These are phyloP conservation scores for Heliangelus exortis DNA, from an alignment of 2,797 vertebrate genomes.

Conservation along the genomic window DNA sequence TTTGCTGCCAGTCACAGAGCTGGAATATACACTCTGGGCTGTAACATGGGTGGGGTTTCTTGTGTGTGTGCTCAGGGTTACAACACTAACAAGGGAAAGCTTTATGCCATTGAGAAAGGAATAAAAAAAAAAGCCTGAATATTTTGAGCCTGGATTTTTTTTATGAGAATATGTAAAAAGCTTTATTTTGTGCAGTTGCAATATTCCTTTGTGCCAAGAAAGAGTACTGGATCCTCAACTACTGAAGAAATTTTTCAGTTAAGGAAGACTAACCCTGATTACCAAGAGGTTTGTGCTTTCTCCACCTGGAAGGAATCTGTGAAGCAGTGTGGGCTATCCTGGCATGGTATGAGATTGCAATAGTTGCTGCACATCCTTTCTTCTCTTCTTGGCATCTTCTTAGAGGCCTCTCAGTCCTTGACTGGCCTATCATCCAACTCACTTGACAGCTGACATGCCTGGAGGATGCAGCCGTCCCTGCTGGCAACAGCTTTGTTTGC, in stretches of 20 bases:
- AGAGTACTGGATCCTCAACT: background rate
- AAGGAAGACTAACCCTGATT: background rate
- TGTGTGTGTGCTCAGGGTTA: background rate
- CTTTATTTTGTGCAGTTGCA: background rate
- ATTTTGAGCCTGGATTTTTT: background rate
- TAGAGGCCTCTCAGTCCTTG: constrained; percentile 32
- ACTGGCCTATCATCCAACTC: constrained; percentile 48
- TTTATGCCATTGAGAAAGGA: background rate
- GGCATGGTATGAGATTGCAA: accelerated
- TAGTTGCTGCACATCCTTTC: background rate
- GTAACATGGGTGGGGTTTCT: background rate
- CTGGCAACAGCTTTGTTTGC: constrained; percentile 89
- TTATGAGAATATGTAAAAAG: background rate
- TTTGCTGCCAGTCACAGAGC: background rate
- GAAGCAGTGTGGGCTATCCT: background rate
- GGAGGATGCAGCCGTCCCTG: constrained; percentile 74
- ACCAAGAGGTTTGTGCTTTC: background rate
- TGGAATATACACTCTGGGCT: background rate
- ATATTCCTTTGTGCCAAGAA: background rate
- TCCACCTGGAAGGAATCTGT: background rate
- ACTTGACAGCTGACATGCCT: constrained; percentile 76
- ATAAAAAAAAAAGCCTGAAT: background rate
- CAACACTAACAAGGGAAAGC: background rate
- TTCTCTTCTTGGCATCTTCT: constrained; percentile 24
- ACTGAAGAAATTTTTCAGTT: background rate